Evolutionary conservation across 2,888 invertebrate species (phyloP), one percentile per base, ranked within the genome.

Genomic region (Brassicogethes aeneus): DNA sequence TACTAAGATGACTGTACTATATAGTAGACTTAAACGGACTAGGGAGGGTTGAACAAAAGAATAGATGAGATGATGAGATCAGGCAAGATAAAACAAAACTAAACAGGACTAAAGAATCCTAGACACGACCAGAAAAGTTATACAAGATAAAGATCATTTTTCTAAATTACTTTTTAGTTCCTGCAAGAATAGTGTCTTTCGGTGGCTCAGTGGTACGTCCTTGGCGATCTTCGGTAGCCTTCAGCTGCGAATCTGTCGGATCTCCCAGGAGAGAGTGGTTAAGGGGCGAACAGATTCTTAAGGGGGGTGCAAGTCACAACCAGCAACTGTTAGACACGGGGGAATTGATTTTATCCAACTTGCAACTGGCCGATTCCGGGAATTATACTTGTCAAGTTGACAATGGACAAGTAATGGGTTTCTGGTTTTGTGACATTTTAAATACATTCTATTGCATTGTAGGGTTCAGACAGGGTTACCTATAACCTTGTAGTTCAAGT

Each of bases 351-450:
- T 66, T 83, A 2, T 73, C 78, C 1, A 78, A 75, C 56, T 65
- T 83, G 10, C 80, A 81, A 58, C 68, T 76, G 3, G 68, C 74
- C 0, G 82, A 84, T 57, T 71, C 76, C 1, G 82, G 79, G 29
- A 85, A 85, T 62, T 85, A 83, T 56, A 81, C 81, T 3, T 85
- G 84, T 53, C 79, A 79, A 56, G 60, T 62, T 65, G 81, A 82
- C 54, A 84, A 84, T 53, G 76, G 76, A 15, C 74, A 80, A 40
- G n/a, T n/a, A n/a, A n/a, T n/a, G n/a, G n/a, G n/a, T n/a, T n/a
- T n/a, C n/a, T n/a, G n/a, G n/a, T n/a, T n/a, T n/a, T n/a, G n/a
- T n/a, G n/a, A n/a, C n/a, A n/a, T n/a, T n/a, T n/a, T n/a, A n/a
- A n/a, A n/a, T n/a, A n/a, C n/a, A n/a, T n/a, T n/a, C n/a, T n/a